Evolutionary conservation across 2,888 invertebrate genomes (phyloP), one percentile per base, ranked within the genome.

Genomic region (Sisyra terminalis): DNA sequence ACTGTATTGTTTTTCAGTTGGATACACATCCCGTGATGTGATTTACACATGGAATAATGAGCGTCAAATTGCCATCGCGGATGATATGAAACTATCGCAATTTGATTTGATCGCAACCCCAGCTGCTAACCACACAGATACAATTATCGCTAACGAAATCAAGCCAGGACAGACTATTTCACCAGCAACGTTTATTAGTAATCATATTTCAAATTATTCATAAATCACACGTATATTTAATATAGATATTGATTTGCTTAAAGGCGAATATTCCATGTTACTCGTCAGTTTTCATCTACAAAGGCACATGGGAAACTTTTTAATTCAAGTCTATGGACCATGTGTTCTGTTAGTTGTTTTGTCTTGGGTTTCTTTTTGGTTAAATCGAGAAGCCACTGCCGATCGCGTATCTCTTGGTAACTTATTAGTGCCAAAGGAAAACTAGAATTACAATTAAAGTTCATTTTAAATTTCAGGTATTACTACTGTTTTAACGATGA

Each of bases 321-420:
- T 87, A 34, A 81, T 87, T 51, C 86, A 88, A 65, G 85, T 86
- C 8, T 88, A 87, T 56, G 79, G 85, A 1, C 87, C 87, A 1
- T 87, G 86, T 53, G 76, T 83, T 35, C 69, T 87, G 39, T 70
- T 87, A 11, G 86, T 86, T 3, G 78, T 86, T n/a, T 67, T 87
- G 3, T 85, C 85, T 1, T 87, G 87, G 87, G 85, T 88, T 1
- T 84, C 85, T 2, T 82, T 82, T 55, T 86, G 84, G 85, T 67
- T 86, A 32, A 86, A 86, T 61, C 65, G 85, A 43, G 87, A 88
- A 60, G 86, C 86, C 1, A 85, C 81, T 0, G 83, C 85, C 0
- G 87, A 86, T 58, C 66, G 87, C 46, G 80, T 87, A 1, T 79
- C 84, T 0, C 60, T 87, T 35, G 86, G 80, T 80, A 60, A 63